These are phyloP conservation scores for Lamprotornis superbus DNA, from an alignment of 2,113 vertebrate genomes.

Conservation along the genomic window DNA sequence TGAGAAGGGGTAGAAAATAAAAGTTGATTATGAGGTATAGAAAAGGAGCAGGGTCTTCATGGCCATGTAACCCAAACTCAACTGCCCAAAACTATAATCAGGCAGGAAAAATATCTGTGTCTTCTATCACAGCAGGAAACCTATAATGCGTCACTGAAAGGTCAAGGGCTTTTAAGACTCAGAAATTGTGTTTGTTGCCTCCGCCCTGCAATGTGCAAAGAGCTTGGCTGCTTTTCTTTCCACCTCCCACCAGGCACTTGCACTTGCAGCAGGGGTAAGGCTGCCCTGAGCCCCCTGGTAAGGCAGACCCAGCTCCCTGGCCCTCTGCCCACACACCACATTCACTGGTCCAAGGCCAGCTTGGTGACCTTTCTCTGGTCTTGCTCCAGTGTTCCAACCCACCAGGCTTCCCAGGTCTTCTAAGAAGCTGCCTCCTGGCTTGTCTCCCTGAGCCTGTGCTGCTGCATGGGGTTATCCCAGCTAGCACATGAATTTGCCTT, in stretches of 20 bases:
- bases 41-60: neutral
- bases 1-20: neutral
- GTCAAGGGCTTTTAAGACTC: neutral
- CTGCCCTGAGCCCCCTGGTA: neutral
- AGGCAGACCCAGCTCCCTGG: neutral
- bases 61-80: neutral
- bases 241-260: neutral
- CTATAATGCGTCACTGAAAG: neutral
- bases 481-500: neutral
- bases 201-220: neutral
- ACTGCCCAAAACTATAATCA: neutral
- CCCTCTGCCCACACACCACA: neutral
- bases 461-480: neutral
- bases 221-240: neutral
- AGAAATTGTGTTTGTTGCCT: neutral
- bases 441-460: neutral
- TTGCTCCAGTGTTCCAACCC: neutral
- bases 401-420: neutral
- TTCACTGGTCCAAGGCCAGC: accelerated
- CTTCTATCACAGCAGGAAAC: neutral
- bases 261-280: neutral
- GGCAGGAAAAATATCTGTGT: neutral
- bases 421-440: neutral
- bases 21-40: neutral
- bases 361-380: neutral